Base-by-base conservation (phyloP, 2,113 vertebrate species). In the Trinectes maculatus region DNA sequence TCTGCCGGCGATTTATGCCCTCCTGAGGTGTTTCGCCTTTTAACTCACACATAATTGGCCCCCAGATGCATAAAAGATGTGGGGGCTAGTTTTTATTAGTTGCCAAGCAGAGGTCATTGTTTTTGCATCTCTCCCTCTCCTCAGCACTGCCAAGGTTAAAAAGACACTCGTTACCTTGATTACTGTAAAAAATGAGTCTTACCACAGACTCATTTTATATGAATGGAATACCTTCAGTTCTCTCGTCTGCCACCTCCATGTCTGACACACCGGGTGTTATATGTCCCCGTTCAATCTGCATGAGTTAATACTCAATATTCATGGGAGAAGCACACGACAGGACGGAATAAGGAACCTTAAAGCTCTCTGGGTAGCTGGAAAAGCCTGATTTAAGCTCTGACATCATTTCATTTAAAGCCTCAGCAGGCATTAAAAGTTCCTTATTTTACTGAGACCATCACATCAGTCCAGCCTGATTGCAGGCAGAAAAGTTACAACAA, bases 31-130 rank as follows among this genome's bases (percentile, higher is more conserved):
- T 87, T 87, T 89, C 47, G 66, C 80, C 81, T 92, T 92, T 90
- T 85, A 90, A 90, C 87, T 80, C 21, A 47, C 53, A 80, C 85
- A 75, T 92, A 92, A 91, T 92, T 91, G 87, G 83, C 84, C 85
- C 77, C 83, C 89, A 92, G 86, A 90, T 91, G 87, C 77, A 86
- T 85, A 81, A 87, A 90, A 92, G 74, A 88, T 91, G 89, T 84
- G 81, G 77, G 70, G 82, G 87, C 59, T 71, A 77, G 62, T 83
- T 90, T 91, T 90, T 85, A 91, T 90, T 79, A 68, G 82, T 88
- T 85, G 74, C 76, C 85, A 80, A 84, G 81, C 80, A 80, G 73
- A 81, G 85, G 82, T 86, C 87, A 89, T 84, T 88, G 85, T 89
- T 87, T 87, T 82, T 82, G 74, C 52, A 59, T 77, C 25, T 40